Base-by-base conservation (phyloP, 1,140 invertebrate genomes). In the Drosophila tropicalis region DNA sequence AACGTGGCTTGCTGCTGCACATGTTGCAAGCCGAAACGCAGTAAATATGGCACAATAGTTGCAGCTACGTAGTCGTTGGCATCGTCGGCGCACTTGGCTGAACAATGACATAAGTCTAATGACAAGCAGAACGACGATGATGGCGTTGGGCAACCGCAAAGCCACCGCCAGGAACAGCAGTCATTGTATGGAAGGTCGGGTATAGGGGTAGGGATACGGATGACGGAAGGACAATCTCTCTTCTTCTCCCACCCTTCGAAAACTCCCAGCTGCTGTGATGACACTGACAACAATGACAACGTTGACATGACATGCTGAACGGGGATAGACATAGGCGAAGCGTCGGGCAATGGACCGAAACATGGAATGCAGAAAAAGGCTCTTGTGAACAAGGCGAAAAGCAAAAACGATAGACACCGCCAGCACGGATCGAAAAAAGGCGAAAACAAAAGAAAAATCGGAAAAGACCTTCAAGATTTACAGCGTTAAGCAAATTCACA, bases 101-200 rank as follows among this genome's bases (percentile, higher is more conserved):
- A 81, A 81, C 79, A 81, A 81, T 81, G 79, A 69, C 79, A 81
- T 77, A 81, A 81, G 75, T 81, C 79, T 81, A 81, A 81, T 81
- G 79, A 81, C 79, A 81, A 77, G 79, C 79, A 81, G 79, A 73
- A 80, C 78, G 64, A 75, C 67, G 63, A 74, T 55, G 67, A 65
- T 60, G 44, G 61, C 70, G 61, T 67, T 51, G 58, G 57, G 56
- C 69, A 60, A 76, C 73, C 76, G 55, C 76, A 79, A 67, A 66
- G 62, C 77, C 70, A 56, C 58, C 44, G 55, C 55, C 51, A 64
- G 77, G 32, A 60, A 44, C 54, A 67, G 63, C 55, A 54, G 29
- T 19, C 13, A 12, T 22, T 51, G 44, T 32, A 9, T 15, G 13
- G 55, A 39, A 32, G 12, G 39, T 22, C 10, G 47, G 39, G 25